Base-by-base conservation (phyloP, 1,140 invertebrate species). In the Kradibia gibbosae region DNA sequence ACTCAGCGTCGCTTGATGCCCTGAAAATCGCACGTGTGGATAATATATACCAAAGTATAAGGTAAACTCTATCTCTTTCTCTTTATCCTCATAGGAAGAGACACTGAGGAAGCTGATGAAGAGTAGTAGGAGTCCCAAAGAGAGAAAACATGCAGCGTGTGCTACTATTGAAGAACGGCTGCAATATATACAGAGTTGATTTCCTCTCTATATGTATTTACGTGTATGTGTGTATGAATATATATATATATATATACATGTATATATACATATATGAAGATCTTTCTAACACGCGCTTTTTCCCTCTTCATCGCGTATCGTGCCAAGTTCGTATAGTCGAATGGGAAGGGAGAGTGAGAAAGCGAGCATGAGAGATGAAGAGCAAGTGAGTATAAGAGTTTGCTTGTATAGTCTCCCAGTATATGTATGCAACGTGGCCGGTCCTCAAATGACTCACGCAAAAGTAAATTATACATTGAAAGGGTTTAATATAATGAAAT, bases 391-490 rank as follows among this genome's bases (percentile, higher is more conserved):
- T n/a, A n/a, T n/a, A n/a, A n/a, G 72, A 20, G 50, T 22, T 53
- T 17, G 42, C 13, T 8, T 13, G 42, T 45, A 45, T 53, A 3
- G 50, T 53, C 15, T 53, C 5, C 22, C 36, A 31, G 67, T 45
- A 62, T 15, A 48, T 22, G 71, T 25, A 39, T 22, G 60, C 70
- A 74, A 74, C 55, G 45, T 25, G 42, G 84, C 85, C 85, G 86
- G 86, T 89, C 88, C 91, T 91, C 91, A 93, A 93, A 92, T 93
- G 92, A 93, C 92, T 93, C 92, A 93, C 92, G 92, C 92, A 93
- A 93, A 93, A 93, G 93, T 93, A 93, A 93, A 93, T 93, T 93
- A 93, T 93, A 93, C 93, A 93, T 93, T 92, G 92, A 93, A 93
- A 92, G 92, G 92, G 92, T 93, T 93, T 93, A 93, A 93, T 93